phyloP scores from a whole-genome alignment of 2,113 vertebrate species.

The Tyrannus savana region DNA sequence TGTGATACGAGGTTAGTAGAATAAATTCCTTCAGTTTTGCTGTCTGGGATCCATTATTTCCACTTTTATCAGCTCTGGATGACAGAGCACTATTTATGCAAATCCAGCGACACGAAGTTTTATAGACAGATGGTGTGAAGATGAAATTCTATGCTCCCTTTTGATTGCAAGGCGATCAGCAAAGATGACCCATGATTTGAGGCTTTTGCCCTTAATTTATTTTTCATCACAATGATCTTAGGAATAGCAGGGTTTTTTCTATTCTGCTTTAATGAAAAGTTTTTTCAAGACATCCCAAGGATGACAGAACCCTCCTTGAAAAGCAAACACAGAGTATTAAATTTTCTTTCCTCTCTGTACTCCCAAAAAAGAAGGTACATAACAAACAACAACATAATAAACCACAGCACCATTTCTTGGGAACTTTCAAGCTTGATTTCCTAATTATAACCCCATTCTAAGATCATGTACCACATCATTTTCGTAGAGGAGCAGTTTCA shows the following conservation, averaged over 20 bases:
- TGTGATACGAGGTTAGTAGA: not conserved
- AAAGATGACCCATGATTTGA: not conserved
- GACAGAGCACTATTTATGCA: not conserved
- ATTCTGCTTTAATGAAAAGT: not conserved
- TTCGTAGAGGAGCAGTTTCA: not conserved
- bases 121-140: not conserved
- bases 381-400: not conserved
- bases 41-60: constrained; percentile 1
- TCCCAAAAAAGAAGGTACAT: not conserved
- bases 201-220: not conserved
- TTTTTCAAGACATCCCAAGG: not conserved
- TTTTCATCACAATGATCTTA: not conserved
- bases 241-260: not conserved
- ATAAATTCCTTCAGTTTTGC: not conserved
- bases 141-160: not conserved
- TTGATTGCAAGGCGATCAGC: not conserved
- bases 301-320: not conserved
- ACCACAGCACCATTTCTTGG: not conserved
- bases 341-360: not conserved
- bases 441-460: not conserved
- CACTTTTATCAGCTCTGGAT: not conserved
- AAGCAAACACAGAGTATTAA: not conserved
- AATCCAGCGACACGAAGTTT: not conserved
- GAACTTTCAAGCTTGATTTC: not conserved
- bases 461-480: not conserved